Conservation (phyloP, 2,888 invertebrate species). For the Gonocerus acuteangulatus region DNA sequence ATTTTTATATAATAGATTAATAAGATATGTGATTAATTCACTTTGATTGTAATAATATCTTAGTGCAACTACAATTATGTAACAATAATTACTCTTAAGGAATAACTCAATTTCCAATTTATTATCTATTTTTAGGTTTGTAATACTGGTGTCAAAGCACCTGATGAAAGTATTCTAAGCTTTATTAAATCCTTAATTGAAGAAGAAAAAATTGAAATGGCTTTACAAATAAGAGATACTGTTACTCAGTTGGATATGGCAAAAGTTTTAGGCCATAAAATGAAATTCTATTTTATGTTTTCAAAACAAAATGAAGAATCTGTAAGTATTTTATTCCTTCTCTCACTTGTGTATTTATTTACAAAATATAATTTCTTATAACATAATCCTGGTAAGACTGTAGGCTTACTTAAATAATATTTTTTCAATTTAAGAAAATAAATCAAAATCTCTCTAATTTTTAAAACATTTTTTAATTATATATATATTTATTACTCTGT, state of each 20-base stretch:
- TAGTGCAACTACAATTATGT: no score
- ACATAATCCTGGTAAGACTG: background rate
- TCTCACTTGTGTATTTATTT: background rate
- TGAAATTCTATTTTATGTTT: slow-evolving; percentile 24
- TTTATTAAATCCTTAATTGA: slow-evolving; percentile 19
- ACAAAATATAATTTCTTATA: background rate
- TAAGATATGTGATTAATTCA: no score
- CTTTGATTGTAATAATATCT: no score
- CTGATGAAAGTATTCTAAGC: slow-evolving; percentile 21
- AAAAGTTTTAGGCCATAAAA: slow-evolving; percentile 17
- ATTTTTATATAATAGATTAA: no score
- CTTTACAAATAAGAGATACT: background rate
- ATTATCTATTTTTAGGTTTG: slow-evolving; percentile 19
- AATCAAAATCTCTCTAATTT: background rate
- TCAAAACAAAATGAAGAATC: slow-evolving; percentile 3
- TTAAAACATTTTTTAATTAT: background rate
- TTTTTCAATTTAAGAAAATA: no score
- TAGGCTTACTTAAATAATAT: no score
- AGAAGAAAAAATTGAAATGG: background rate
- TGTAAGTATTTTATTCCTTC: slow-evolving; percentile 15
- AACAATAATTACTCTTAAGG: no score
- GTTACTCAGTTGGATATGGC: slow-evolving; percentile 2
- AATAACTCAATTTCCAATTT: no score
- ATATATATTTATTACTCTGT: background rate
- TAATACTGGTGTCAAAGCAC: slow-evolving; percentile 25